Percentiles rank a stretch among this genome's conserved stretches.
phyloP scores from a whole-genome alignment of 2,113 vertebrate genomes.

The Pao palembangensis region DNA sequence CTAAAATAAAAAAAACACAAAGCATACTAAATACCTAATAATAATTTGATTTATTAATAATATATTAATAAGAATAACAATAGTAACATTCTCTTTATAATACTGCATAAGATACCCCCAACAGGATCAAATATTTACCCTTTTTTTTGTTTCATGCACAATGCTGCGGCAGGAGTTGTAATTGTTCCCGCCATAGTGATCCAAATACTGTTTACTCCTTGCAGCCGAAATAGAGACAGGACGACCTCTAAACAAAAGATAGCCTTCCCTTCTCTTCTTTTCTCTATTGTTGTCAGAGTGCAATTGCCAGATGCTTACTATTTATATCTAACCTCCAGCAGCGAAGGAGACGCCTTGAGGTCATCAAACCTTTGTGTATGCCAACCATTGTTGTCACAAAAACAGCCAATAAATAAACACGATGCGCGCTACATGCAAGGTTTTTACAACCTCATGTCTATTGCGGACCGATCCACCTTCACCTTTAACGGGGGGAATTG shows the following conservation, averaged over 20 bases:
- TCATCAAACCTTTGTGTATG: conserved; percentile 42
- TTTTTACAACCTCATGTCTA: not conserved
- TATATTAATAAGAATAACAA: no score
- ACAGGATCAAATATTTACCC: not conserved
- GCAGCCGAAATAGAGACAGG: conserved; percentile 39
- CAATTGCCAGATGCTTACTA: conserved; percentile 37
- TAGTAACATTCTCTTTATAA: no score
- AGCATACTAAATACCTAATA: no score
- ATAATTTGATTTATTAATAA: no score
- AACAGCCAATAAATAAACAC: conserved; percentile 56
- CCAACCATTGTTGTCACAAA: conserved; percentile 66
- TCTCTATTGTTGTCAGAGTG: conserved; percentile 27
- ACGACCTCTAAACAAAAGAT: conserved; percentile 25
- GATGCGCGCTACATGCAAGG: no score
- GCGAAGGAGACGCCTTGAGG: conserved; percentile 17
- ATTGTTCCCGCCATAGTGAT: not conserved
- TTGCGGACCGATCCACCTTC: conserved; percentile 23
- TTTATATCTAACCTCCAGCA: conserved; percentile 43
- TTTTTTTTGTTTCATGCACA: not conserved
- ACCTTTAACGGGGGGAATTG: conserved; percentile 34
- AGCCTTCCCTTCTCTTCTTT: conserved; percentile 14
- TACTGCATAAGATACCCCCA: not conserved
- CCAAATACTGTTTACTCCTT: not conserved
- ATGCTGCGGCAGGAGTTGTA: not conserved
- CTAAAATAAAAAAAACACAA: no score